Base-by-base conservation (phyloP, 2,888 invertebrate species). In the Mythimna pallens region DNA sequence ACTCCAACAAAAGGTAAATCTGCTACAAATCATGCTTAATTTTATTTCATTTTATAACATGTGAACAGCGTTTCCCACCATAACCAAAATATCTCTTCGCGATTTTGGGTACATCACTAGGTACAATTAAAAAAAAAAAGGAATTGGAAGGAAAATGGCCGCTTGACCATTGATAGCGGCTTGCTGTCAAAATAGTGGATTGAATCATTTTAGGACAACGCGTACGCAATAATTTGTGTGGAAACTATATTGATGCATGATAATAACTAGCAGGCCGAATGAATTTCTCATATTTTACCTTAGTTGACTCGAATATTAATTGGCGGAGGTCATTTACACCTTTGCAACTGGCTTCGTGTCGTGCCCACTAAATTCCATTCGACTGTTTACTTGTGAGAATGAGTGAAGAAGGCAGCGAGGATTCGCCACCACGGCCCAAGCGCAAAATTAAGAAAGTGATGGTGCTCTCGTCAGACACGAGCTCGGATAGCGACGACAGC, bases 171-270 rank as follows among this genome's bases (percentile, higher is more conserved):
- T 89, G 92, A 94, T 93, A 95, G 95, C 96, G 94, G 96, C 95
- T 96, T 96, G 94, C 96, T 96, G 96, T 96, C 96, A 96, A 95
- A 96, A 95, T 95, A 95, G 86, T 90, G 89, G 90, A 30, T 30
- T 30, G 30, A 91, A 90, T 92, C 89, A 89, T 92, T 90, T 86
- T 84, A 77, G 50, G 63, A 80, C 88, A 91, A 87, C 90, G 92
- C 92, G 88, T 91, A 92, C 90, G 76, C 80, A 80, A 70, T 82
- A 81, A 85, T 83, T 88, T 89, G 78, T 85, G 87, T 86, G 86
- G 87, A 83, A 77, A 84, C 75, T 86, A 82, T 86, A 87, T 86
- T 67, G 64, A 90, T 88, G 86, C 82, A 85, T 88, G 80, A 82
- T 84, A 89, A 87, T 81, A 85, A 84, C 83, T 88, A 82, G 79